Evolutionary conservation across 1,140 invertebrate species (phyloP).

Genomic region (honey bee (Apis mellifera)): Amel_HAv3.1 CM009932.2:7202001-7202500

Average conservation of each 20-base stretch:
- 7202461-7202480: constrained; percentile 7
- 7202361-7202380: constrained; percentile 74
- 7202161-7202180: constrained; percentile 29
- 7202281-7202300: constrained; percentile 58
- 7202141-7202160: constrained; percentile 33
- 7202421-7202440: constrained; percentile 24
- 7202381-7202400: constrained; percentile 73
- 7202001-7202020: too few relatives aligned
- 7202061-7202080: neutral
- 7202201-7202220: constrained; percentile 8
- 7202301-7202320: constrained; percentile 68
- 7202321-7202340: constrained; percentile 68
- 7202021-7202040: neutral
- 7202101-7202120: constrained; percentile 15
- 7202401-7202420: constrained; percentile 51
- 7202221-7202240: constrained; percentile 39
- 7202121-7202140: constrained; percentile 20
- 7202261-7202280: constrained; percentile 59
- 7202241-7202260: constrained; percentile 28
- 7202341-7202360: constrained; percentile 67
- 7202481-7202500: constrained; percentile 31
- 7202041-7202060: neutral
- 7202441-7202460: constrained; percentile 26
- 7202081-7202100: constrained; percentile 3
- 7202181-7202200: constrained; percentile 8